Evolutionary conservation across 2,797 vertebrate species (phyloP).

Genomic region (Schizopygopsis malacanthus): DNA sequence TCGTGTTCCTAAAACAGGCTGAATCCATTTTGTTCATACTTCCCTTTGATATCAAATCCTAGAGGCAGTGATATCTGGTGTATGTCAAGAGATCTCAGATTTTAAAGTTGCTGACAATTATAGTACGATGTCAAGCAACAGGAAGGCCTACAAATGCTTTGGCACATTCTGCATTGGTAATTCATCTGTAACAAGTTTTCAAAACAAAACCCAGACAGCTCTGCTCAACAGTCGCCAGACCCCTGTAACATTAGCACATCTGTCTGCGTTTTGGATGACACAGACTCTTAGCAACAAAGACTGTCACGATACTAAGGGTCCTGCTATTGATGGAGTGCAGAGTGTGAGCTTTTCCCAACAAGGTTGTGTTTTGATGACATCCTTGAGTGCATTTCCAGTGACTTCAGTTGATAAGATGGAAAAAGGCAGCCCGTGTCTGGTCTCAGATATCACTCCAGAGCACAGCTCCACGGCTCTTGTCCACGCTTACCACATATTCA

Average conservation of each 20-base stretch:
- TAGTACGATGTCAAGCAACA: conserved; percentile 6
- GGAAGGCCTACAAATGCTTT: conserved; percentile 20
- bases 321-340: conserved; percentile 4
- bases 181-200: conserved; percentile 26
- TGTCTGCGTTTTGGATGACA: conserved; percentile 1
- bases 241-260: conserved; percentile 16
- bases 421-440: conserved; percentile 47
- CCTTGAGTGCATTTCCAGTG: conserved; percentile 34
- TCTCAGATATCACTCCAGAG: conserved; percentile 84
- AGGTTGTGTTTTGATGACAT: conserved; percentile 17
- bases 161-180: background rate
- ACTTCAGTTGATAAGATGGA: conserved; percentile 34
- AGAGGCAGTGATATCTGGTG: conserved; percentile 11
- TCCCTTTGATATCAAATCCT: conserved; percentile 12
- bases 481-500: conserved; percentile 84
- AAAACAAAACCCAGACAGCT: conserved; percentile 29
- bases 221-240: background rate
- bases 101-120: conserved; percentile 14
- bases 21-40: conserved; percentile 14
- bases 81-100: background rate
- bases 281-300: conserved; percentile 24
- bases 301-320: conserved; percentile 14
- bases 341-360: conserved; percentile 34
- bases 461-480: conserved; percentile 80
- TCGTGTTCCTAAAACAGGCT: conserved; percentile 4